A percentile compares a stretch with the other conserved stretches of the same genome.
Evolutionary conservation across 2,797 vertebrate species (phyloP).

Genomic region (Xenopus petersii): DNA sequence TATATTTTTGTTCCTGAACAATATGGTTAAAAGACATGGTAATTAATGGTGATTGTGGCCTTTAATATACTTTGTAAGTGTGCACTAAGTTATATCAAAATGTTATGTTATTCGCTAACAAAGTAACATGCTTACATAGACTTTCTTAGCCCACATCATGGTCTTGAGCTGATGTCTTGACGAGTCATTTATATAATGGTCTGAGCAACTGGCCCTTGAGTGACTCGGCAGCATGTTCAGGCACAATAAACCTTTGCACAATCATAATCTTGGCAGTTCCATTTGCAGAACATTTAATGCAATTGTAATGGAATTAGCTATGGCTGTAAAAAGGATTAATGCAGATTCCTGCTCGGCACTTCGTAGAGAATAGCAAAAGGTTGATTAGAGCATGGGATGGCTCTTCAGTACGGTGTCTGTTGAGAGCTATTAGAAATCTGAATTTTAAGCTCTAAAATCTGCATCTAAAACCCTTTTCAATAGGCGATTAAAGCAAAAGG

Average conservation of each 20-base stretch:
- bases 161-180: conserved; percentile 23
- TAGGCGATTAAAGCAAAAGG: conserved; percentile 43
- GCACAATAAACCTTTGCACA: conserved; percentile 43
- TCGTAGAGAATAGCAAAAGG: conserved; percentile 34
- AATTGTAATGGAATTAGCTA: conserved; percentile 47
- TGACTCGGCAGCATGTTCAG: conserved; percentile 21
- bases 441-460: conserved; percentile 43
- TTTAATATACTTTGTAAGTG: too few species aligned
- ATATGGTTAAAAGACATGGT: too few species aligned
- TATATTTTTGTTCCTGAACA: too few species aligned
- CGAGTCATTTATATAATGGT: conserved; percentile 33
- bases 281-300: conserved; percentile 44
- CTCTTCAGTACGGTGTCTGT: conserved; percentile 40
- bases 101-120: background rate
- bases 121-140: background rate
- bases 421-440: conserved; percentile 46
- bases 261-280: conserved; percentile 43
- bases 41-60: too few species aligned
- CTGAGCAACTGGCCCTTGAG: conserved; percentile 27
- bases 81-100: too few species aligned
- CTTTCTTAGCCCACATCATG: background rate
- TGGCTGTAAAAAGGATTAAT: conserved; percentile 48
- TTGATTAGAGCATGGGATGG: conserved; percentile 40
- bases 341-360: conserved; percentile 33
- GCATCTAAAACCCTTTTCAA: conserved; percentile 41